Evolutionary conservation across 2,888 invertebrate species (phyloP).

Genomic region (Phragmatobia fuliginosa): DNA sequence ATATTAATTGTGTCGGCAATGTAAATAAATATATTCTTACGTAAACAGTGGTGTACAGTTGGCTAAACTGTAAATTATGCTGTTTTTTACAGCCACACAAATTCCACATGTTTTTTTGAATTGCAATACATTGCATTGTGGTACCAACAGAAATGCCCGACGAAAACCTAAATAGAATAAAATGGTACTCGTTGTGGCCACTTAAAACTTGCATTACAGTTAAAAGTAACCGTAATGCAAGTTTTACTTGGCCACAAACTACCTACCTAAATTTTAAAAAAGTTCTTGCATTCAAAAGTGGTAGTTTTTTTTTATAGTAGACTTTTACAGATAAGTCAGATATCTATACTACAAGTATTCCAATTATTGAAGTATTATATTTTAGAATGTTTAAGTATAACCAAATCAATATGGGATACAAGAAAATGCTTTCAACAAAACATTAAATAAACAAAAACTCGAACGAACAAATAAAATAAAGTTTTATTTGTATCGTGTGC

Average conservation of each 20-base stretch:
- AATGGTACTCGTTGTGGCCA: slow-evolving; percentile 52
- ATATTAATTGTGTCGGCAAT: slow-evolving; percentile 28
- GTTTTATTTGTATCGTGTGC: background rate
- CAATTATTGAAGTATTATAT: background rate
- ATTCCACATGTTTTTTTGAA: slow-evolving; percentile 37
- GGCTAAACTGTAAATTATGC: slow-evolving; percentile 24
- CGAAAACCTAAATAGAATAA: slow-evolving; percentile 56
- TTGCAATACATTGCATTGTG: slow-evolving; percentile 26
- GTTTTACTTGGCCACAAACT: slow-evolving; percentile 5
- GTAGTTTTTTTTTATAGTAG: no score
- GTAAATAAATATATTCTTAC: slow-evolving; percentile 29
- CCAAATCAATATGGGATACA: background rate
- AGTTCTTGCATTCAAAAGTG: no score
- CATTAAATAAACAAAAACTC: background rate
- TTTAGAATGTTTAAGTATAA: background rate
- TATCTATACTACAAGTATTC: background rate
- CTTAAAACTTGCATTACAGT: no score
- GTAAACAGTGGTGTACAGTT: slow-evolving; percentile 3
- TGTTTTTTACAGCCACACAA: slow-evolving; percentile 32
- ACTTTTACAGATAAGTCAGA: no score
- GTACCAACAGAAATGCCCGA: slow-evolving; percentile 31
- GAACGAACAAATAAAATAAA: background rate
- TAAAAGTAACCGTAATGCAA: slow-evolving; percentile 39
- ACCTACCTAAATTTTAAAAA: background rate
- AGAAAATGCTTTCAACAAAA: background rate